Percentiles rank a stretch among this genome's conserved stretches.
Evolutionary conservation across 2,888 invertebrate genomes (phyloP).

Genomic region (Endotricha flammealis): DNA sequence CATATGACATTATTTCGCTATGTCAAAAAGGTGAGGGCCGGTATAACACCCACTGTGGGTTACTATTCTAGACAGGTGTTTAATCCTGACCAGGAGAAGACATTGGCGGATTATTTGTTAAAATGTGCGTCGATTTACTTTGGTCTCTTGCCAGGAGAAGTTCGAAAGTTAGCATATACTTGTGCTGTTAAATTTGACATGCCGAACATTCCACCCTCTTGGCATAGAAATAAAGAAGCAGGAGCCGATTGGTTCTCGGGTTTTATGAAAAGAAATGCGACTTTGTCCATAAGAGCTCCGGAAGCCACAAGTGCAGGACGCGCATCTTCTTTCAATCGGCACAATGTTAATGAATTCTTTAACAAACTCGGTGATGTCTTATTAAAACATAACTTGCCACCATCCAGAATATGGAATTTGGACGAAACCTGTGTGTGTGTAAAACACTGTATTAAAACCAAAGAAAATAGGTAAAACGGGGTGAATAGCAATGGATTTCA

Average conservation of each 20-base stretch:
- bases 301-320: constrained; percentile 14
- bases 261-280: constrained; percentile 16
- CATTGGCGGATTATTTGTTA: constrained; percentile 10
- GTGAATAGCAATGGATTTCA: no score
- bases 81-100: constrained; percentile 8
- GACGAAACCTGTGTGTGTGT: constrained; percentile 10
- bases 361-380: background rate
- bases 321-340: constrained; percentile 13
- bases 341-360: constrained; percentile 11
- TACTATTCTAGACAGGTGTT: no score
- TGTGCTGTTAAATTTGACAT: background rate
- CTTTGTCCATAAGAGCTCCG: constrained; percentile 12
- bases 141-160: constrained; percentile 17
- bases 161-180: constrained; percentile 16
- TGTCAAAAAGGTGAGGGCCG: background rate
- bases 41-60: no score
- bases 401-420: constrained; percentile 8
- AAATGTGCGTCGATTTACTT: constrained; percentile 18
- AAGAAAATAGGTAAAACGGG: constrained; percentile 8
- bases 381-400: background rate
- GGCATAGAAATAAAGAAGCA: constrained; percentile 16
- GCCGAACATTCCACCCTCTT: constrained; percentile 8
- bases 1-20: constrained; percentile 9
- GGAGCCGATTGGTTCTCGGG: constrained; percentile 16
- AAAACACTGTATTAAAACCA: constrained; percentile 7